Percentiles rank a stretch among this genome's conserved stretches.
These are phyloP conservation scores for Clarias pachynema DNA, from an alignment of 2,797 vertebrate genomes.

Conservation along the genomic window DNA sequence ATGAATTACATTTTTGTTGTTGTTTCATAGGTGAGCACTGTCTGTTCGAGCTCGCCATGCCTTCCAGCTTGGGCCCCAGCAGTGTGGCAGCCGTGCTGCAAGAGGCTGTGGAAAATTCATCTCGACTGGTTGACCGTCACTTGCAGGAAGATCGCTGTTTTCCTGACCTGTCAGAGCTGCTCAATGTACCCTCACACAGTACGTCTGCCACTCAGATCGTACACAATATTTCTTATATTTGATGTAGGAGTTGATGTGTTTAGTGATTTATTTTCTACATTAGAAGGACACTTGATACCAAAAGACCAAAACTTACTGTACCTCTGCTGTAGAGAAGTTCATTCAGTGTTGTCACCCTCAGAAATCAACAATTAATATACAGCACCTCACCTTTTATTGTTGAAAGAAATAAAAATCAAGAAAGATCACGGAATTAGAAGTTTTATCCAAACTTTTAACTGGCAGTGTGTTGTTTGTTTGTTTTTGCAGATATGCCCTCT, in stretches of 20 bases:
- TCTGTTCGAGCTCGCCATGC: constrained; percentile 71
- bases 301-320: no score
- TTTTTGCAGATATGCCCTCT: constrained; percentile 84
- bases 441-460: no score
- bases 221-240: neutral
- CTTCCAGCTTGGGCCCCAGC: constrained; percentile 75
- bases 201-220: constrained; percentile 57
- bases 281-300: no score
- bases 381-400: no score
- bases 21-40: neutral
- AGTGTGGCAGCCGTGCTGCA: constrained; percentile 76
- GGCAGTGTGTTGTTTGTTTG: constrained; percentile 30
- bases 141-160: constrained; percentile 90
- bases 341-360: no score
- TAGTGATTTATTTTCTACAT: no score
- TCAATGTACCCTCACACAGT: constrained; percentile 87
- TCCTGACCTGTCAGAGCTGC: constrained; percentile 90
- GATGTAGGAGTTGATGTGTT: neutral
- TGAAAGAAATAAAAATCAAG: no score
- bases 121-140: constrained; percentile 87
- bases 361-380: no score
- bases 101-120: constrained; percentile 85
- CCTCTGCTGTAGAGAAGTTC: no score
- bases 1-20: neutral
- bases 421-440: no score